phyloP scores from a whole-genome alignment of 2,888 invertebrate species.

The Lasius platythorax region DNA sequence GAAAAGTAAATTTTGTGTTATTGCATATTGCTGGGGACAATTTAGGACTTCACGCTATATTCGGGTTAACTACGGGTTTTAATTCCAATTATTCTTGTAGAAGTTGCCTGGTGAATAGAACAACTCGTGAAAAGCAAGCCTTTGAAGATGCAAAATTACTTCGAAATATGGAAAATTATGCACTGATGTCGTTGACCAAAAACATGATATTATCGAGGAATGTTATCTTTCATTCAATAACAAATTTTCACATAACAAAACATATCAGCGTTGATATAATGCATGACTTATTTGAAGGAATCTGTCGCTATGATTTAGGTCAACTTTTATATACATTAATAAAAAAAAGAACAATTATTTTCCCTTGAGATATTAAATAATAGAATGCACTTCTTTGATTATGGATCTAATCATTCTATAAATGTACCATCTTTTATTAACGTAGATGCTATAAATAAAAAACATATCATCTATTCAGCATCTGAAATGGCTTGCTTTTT shows the following conservation, averaged over 20 bases:
- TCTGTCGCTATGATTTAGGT: neutral
- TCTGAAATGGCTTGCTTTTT: constrained; percentile 63
- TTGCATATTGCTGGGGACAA: constrained; percentile 47
- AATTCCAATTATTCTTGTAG: constrained; percentile 1
- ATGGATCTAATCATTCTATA: neutral
- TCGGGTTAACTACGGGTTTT: constrained; percentile 1
- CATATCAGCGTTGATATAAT: neutral
- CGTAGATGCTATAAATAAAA: neutral
- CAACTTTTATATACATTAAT: neutral
- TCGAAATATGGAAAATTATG: neutral
- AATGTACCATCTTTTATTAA: neutral
- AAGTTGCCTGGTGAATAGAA: neutral
- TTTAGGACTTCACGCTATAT: constrained; percentile 52
- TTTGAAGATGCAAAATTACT: neutral
- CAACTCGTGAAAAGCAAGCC: neutral
- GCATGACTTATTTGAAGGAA: constrained; percentile 2
- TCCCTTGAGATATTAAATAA: neutral
- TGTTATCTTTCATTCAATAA: neutral
- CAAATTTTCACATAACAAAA: neutral
- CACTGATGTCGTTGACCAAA: neutral
- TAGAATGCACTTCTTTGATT: neutral
- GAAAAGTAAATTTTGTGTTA: constrained; percentile 30
- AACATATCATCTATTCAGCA: constrained; percentile 46
- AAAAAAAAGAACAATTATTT: neutral
- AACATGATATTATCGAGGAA: neutral